Conservation (phyloP, 2,113 vertebrate genomes). For the Xiphias gladius region DNA sequence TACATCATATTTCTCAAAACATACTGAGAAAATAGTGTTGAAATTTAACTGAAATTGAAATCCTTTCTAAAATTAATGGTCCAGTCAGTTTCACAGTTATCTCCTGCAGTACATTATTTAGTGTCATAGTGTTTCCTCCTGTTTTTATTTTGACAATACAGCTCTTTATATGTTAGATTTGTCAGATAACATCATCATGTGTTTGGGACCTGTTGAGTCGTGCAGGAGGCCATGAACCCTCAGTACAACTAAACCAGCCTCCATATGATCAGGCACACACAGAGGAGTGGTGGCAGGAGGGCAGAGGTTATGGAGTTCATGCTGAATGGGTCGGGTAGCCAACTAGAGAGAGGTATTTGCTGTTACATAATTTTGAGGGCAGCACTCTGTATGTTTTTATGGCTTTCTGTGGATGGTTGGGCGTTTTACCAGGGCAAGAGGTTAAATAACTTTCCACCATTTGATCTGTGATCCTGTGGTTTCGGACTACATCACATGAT, state of each 20-base stretch:
- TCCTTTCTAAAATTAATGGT: neutral
- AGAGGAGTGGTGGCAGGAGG: slow-evolving; percentile 36
- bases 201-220: slow-evolving; percentile 24
- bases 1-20: neutral
- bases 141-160: neutral
- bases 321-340: slow-evolving; percentile 55
- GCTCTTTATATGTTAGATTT: slow-evolving; percentile 4
- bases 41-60: too few relatives aligned
- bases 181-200: neutral
- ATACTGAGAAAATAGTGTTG: neutral
- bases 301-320: slow-evolving; percentile 72
- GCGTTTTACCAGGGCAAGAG: slow-evolving; percentile 35
- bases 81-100: neutral
- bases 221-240: slow-evolving; percentile 2
- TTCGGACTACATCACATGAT: neutral
- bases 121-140: neutral
- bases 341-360: slow-evolving; percentile 67
- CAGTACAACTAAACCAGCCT: slow-evolving; percentile 22
- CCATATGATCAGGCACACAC: slow-evolving; percentile 32
- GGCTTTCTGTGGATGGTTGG: slow-evolving; percentile 42
- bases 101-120: neutral
- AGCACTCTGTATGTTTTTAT: slow-evolving; percentile 47
- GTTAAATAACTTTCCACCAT: slow-evolving; percentile 36
- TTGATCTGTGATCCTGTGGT: slow-evolving; percentile 2
- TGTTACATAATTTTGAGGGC: slow-evolving; percentile 61